Evolutionary conservation across 2,113 vertebrate species (phyloP), one percentile per base, ranked within the genome.

Genomic region (Eurystomus gularis): DNA sequence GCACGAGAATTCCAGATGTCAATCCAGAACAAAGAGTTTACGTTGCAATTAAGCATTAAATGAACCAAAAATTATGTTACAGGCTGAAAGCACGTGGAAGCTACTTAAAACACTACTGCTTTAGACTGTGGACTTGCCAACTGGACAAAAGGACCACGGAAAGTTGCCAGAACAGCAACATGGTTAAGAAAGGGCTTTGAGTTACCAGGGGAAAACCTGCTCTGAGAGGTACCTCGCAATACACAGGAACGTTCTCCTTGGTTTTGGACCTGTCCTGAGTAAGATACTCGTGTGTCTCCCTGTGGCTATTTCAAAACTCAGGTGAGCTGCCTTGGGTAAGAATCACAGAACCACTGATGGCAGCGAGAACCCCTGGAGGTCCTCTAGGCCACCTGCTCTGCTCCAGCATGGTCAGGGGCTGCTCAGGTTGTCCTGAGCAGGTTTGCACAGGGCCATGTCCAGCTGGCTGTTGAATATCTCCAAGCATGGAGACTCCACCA

Each of bases 331-430:
- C 46, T 7, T 20, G 37, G 13, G 17, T 40, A 54, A 51, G 35
- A n/a, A 39, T 15, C n/a, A 16, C 15, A 44, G 33, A 64, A n/a
- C 10, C 1, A 0, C 1, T 44, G 35, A 51, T 26, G 16, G 5
- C 73, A 21, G 35, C 13, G 55, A 40, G 23, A 68, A 39, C 26
- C 40, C 24, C 26, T 49, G 46, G 73, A 68, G 29, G 37, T 23
- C 19, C 12, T 18, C 18, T 7, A 37, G 9, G 16, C 29, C 11
- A 24, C 9, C 7, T 13, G 16, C 42, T 14, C 48, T 49, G 60
- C 35, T 65, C 78, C n/a, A 62, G 48, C 28, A 44, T 1, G 17
- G 37, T 21, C 11, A 25, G 2, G 21, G 31, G 55, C 57, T 55
- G 48, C 48, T 40, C 37, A 35, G 21, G 20, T 23, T 39, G 62